Evolutionary conservation across 2,888 invertebrate species (phyloP).

Genomic region (Melanostoma mellinum): DNA sequence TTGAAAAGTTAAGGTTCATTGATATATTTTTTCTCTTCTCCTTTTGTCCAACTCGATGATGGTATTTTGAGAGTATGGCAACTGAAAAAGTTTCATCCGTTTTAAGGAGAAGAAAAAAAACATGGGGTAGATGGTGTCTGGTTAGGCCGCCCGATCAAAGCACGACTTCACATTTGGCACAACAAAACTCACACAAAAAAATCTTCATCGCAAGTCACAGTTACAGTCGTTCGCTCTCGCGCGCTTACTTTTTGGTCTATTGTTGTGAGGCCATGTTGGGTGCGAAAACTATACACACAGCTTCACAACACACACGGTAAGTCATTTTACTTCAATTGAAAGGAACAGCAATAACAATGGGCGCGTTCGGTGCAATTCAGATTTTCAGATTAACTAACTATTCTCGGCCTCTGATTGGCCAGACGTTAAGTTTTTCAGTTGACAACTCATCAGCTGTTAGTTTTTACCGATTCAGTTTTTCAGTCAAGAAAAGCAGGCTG

Average conservation of each 20-base stretch:
- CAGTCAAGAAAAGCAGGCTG: no score
- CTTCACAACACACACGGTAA: constrained; percentile 46
- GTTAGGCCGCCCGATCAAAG: constrained; percentile 58
- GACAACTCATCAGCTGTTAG: no score
- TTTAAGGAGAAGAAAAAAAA: constrained; percentile 3
- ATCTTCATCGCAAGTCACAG: constrained; percentile 35
- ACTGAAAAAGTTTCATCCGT: constrained; percentile 27
- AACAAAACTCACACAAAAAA: constrained; percentile 44
- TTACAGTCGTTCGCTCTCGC: constrained; percentile 1
- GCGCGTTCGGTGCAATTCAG: no score
- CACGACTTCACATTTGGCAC: constrained; percentile 69
- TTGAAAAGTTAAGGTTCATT: constrained; percentile 68
- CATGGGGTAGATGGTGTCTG: constrained; percentile 45
- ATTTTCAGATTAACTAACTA: no score
- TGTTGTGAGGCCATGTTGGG: constrained; percentile 55
- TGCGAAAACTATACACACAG: constrained; percentile 52
- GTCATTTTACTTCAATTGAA: constrained; percentile 62
- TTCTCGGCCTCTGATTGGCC: no score
- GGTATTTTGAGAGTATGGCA: constrained; percentile 6
- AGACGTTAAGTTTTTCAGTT: no score
- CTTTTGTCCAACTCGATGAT: constrained; percentile 18
- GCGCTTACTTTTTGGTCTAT: constrained; percentile 52
- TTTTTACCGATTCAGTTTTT: no score
- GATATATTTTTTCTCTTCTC: constrained; percentile 34
- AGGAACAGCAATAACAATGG: constrained; percentile 53